These are phyloP conservation scores for Stegophylla sp. DNA, from an alignment of 2,888 invertebrate species.

Conservation along the genomic window DNA sequence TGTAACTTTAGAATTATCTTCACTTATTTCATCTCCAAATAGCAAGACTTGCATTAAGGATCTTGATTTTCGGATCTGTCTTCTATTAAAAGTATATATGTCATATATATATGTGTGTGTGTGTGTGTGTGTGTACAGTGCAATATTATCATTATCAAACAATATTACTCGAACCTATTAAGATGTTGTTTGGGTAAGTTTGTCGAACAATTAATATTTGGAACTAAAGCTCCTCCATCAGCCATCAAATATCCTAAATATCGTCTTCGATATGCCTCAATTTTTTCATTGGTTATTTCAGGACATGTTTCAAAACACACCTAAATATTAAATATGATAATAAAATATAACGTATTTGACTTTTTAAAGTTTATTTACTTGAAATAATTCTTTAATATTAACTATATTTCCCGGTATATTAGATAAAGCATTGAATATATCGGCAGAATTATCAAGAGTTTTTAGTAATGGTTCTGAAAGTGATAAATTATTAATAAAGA, in stretches of 20 bases:
- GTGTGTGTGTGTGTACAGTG: too few species aligned
- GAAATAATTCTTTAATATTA: conserved; percentile 85
- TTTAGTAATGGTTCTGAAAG: conserved; percentile 77
- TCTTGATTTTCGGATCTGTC: conserved; percentile 89
- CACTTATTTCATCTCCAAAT: conserved; percentile 80
- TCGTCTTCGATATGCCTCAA: conserved; percentile 88
- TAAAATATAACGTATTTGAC: background rate
- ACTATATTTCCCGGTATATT: conserved; percentile 94
- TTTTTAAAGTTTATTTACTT: conserved; percentile 67
- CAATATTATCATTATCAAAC: background rate
- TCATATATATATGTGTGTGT: too few species aligned
- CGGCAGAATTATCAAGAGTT: conserved; percentile 91
- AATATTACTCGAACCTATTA: conserved; percentile 68
- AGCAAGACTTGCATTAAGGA: conserved; percentile 88
- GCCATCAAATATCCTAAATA: conserved; percentile 96
- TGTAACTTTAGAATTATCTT: conserved; percentile 71
- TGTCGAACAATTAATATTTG: conserved; percentile 85
- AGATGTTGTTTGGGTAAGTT: conserved; percentile 94
- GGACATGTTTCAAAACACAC: conserved; percentile 78
- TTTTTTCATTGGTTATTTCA: conserved; percentile 81
- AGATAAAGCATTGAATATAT: conserved; percentile 96
- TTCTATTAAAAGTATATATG: conserved; percentile 65
- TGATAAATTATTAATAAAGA: conserved; percentile 46
- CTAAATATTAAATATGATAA: conserved; percentile 64
- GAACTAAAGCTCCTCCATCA: conserved; percentile 91